A percentile compares a stretch with the other conserved stretches of the same genome.
Evolutionary conservation across 2,113 vertebrate species (phyloP).

Genomic region (Suricata suricatta): DNA sequence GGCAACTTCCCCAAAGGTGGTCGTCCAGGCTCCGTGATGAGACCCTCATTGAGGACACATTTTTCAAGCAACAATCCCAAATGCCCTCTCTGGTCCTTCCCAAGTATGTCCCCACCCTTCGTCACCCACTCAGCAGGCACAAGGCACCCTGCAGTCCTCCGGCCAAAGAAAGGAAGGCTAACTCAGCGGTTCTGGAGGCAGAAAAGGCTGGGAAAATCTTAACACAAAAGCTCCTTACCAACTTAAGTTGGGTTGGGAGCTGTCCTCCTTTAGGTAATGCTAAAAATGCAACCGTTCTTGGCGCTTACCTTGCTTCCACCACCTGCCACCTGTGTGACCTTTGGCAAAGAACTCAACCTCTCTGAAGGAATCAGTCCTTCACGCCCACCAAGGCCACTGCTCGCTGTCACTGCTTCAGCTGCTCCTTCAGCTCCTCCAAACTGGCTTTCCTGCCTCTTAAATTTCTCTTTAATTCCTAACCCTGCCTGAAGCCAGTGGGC

Average conservation of each 20-base stretch:
- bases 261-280: neutral
- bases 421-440: neutral
- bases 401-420: neutral
- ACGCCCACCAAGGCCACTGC: neutral
- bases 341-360: neutral
- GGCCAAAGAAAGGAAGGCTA: neutral
- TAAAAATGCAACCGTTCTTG: neutral
- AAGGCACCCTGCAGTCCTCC: neutral
- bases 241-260: neutral
- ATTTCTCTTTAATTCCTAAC: neutral
- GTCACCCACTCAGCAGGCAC: neutral
- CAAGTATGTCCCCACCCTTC: neutral
- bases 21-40: neutral
- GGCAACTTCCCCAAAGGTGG: neutral
- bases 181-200: neutral
- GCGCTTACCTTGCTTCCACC: neutral
- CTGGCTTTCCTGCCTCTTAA: neutral
- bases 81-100: neutral
- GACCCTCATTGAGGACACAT: neutral
- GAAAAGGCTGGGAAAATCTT: neutral
- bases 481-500: slow-evolving; percentile 64
- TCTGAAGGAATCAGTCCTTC: neutral
- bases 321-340: neutral
- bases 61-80: neutral
- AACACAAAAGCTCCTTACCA: neutral